Evolutionary conservation across 2,888 invertebrate genomes (phyloP).

Genomic region (Leucophenga montana): DNA sequence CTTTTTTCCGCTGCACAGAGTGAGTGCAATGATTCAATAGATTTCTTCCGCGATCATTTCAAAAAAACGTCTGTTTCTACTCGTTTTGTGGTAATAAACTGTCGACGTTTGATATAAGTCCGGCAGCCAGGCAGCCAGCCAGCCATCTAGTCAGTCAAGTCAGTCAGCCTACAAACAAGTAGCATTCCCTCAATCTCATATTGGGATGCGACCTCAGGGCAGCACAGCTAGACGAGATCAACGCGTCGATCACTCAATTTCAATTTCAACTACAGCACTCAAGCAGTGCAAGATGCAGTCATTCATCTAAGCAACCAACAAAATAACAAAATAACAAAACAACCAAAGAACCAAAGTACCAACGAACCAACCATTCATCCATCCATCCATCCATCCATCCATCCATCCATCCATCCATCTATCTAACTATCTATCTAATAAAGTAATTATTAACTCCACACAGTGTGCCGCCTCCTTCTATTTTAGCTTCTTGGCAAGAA

Average conservation of each 20-base stretch:
- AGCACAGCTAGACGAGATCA: no score
- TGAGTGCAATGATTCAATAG: not conserved
- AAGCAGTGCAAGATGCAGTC: no score
- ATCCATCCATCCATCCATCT: not conserved
- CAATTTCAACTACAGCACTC: no score
- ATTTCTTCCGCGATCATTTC: not conserved
- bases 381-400: no score
- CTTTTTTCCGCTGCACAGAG: no score
- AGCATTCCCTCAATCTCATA: not conserved
- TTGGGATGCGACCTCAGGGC: no score
- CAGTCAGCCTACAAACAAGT: not conserved
- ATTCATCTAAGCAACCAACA: no score
- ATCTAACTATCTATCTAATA: constrained; percentile 8
- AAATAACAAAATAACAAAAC: no score
- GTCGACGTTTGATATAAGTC: no score
- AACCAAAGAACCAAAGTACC: no score
- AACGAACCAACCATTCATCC: no score
- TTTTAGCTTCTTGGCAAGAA: constrained; percentile 9
- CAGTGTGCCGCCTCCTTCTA: not conserved
- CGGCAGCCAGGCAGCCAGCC: not conserved
- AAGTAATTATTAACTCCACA: not conserved
- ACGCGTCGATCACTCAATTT: no score
- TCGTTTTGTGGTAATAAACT: not conserved
- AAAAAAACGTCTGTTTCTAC: not conserved
- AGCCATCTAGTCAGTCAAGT: not conserved